Evolutionary conservation across 2,888 invertebrate genomes (phyloP), one percentile per base, ranked within the genome.

Genomic region (Dioctria rufipes): DNA sequence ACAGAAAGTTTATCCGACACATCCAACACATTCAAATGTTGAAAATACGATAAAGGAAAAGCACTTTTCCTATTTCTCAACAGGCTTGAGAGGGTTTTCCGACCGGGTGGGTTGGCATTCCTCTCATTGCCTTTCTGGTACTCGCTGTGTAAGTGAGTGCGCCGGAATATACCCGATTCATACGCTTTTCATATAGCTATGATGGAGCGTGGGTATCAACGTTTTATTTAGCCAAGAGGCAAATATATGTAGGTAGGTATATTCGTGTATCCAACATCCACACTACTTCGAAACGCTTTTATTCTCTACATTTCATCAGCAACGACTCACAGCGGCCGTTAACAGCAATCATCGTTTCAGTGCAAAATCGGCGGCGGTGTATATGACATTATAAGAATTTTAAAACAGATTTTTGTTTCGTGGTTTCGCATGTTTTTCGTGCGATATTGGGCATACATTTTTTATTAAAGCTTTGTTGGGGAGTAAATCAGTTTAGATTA

Each of bases 321-420:
- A 81, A 81, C 81, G 81, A 82, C 83, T 83, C 82, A 80, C 81
- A 82, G 83, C 81, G 84, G 83, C 82, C 83, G 84, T 84, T 83
- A 82, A 81, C 80, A 81, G 82, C 80, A 84, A 83, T 83, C 81
- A 83, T 81, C 54, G 78, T 66, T 66, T 79, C 83, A 84, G 84
- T 84, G 82, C 80, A 83, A 81, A 83, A 84, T 82, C 83, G 84
- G 82, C 84, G 82, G 81, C 82, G 81, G 82, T 83, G 82, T 84
- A 81, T 81, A 81, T 78, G 81, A 80, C 80, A 83, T 80, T 25
- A 63, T 49, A 58, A 46, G 8, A 51, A 13, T 79, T 78, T 63
- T 4, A 51, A 78, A 49, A 40, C n/a, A 49, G n/a, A 51, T 11
- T 78, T 67, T 25, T 25, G 25, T 25, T 73, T 58, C 78, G 65